Evolutionary conservation across 2,888 invertebrate genomes (phyloP), one percentile per base, ranked within the genome.

Genomic region (Cephus sareptanus): DNA sequence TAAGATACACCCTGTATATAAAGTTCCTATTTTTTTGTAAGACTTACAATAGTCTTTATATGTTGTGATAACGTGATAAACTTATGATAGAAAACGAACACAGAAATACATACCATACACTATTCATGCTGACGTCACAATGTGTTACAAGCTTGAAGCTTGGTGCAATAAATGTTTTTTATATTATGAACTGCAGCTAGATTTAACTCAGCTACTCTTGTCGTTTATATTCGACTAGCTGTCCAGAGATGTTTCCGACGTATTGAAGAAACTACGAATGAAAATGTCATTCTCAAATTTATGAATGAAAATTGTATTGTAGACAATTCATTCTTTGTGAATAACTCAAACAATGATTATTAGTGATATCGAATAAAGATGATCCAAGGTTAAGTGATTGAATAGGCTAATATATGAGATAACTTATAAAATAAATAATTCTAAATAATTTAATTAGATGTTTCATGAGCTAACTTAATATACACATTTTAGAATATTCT

Each of bases 171-270:
- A 69, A 37, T 37, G 4, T 37, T 37, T 56, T 69, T 77, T n/a
- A 75, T 77, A 35, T 75, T 11, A 56, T 23, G 23, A 56, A 56
- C 15, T 56, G 56, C 23, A 56, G 56, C 56, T 56, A 56, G 23
- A 56, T 56, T 56, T 56, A 15, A 23, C 9, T 56, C 56, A 23
- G 56, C 12, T 31, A 71, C 31, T 71, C 71, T 23, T 31, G 56
- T 56, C 56, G 9, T 56, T 56, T 23, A 40, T 40, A 34, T 69
- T 83, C 35, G 40, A 73, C 69, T 87, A 89, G 82, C 85, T 80
- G 75, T 86, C 90, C 88, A 90, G 82, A 81, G 90, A 90, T 70
- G 88, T 87, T 89, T 90, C 90, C 83, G 89, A 90, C 70, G 86
- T 84, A 88, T 90, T 89, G 88, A 85, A 81, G 86, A 90, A 90